phyloP scores from a whole-genome alignment of 2,888 invertebrate genomes.

The Diarsia mendica region DNA sequence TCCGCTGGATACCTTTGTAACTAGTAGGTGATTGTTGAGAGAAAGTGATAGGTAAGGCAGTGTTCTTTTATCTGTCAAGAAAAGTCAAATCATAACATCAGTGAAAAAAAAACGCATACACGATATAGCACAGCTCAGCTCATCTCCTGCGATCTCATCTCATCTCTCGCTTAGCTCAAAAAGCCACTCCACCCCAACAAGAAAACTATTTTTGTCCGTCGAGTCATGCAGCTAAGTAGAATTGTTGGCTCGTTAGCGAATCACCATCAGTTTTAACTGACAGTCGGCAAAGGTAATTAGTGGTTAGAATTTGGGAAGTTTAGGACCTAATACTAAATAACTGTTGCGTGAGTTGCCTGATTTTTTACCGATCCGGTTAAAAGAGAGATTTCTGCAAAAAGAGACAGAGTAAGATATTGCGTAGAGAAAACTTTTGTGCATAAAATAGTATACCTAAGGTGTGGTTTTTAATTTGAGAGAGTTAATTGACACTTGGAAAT shows the following conservation, averaged over 20 bases:
- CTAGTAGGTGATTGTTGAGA: neutral
- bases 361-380: too few relatives aligned
- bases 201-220: constrained; percentile 65
- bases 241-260: constrained; percentile 65
- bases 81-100: neutral
- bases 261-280: constrained; percentile 68
- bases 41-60: neutral
- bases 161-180: constrained; percentile 25
- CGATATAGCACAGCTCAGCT: constrained; percentile 1
- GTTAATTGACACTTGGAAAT: too few relatives aligned
- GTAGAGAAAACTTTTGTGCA: too few relatives aligned
- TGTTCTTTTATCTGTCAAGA: neutral
- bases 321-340: constrained; percentile 25
- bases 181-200: constrained; percentile 38
- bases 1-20: too few relatives aligned
- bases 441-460: too few relatives aligned
- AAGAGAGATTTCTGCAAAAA: too few relatives aligned
- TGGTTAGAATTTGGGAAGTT: constrained; percentile 47
- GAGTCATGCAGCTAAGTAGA: constrained; percentile 72
- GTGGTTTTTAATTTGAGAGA: too few relatives aligned
- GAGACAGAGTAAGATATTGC: too few relatives aligned
- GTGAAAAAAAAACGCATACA: too few relatives aligned
- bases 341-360: neutral
- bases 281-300: constrained; percentile 66
- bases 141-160: neutral